phyloP scores from a whole-genome alignment of 2,797 vertebrate genomes.

The Microhierax caerulescens region DNA sequence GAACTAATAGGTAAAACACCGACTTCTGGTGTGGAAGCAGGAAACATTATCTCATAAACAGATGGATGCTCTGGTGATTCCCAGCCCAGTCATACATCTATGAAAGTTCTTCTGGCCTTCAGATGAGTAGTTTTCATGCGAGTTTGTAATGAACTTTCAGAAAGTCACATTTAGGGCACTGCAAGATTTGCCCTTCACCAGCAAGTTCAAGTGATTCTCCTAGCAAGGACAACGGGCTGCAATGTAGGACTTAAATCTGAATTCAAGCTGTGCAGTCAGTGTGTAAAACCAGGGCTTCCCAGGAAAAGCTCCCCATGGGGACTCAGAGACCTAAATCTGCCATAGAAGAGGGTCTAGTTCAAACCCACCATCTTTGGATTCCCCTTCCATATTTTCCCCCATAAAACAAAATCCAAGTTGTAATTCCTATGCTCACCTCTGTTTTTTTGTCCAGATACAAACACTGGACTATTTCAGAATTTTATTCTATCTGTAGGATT shows the following conservation, averaged over 20 bases:
- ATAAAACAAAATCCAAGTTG: background rate
- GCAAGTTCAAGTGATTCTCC: background rate
- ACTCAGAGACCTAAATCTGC: background rate
- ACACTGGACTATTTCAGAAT: background rate
- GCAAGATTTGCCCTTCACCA: background rate
- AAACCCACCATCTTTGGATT: background rate
- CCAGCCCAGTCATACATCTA: background rate
- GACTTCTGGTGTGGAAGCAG: background rate
- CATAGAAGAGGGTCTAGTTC: background rate
- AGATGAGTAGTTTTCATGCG: background rate
- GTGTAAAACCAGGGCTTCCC: background rate
- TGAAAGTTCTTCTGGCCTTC: background rate
- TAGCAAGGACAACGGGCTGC: background rate
- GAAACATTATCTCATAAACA: background rate
- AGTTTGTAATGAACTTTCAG: background rate
- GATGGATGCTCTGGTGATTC: background rate
- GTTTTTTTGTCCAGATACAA: background rate
- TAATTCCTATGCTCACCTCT: background rate
- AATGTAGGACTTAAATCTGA: background rate
- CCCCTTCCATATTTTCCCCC: background rate
- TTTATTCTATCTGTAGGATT: background rate
- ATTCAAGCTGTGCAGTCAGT: background rate
- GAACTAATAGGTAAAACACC: background rate
- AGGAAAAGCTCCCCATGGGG: background rate
- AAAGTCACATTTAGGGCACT: background rate